Evolutionary conservation across 2,113 vertebrate genomes (phyloP), one percentile per base, ranked within the genome.

Genomic region (Cisticola juncidis): DNA sequence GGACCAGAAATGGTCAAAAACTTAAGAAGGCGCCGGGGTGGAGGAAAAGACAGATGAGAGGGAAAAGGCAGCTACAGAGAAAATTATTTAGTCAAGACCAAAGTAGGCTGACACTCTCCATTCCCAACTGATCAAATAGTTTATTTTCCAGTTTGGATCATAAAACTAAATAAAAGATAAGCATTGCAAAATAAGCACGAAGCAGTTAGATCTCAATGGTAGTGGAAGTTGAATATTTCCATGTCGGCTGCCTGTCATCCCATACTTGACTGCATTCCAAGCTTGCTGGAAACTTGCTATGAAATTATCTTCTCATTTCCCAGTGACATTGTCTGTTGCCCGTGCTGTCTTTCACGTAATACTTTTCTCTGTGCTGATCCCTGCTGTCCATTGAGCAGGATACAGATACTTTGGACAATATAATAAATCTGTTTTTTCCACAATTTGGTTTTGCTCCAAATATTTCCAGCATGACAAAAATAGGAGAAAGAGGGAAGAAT

Each of bases 391-490:
- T 54, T 70, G 78, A 95, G 84, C 57, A 81, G 65, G 69, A 95
- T 76, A 85, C 74, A 94, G 66, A 84, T 60, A 93, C 78, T 95
- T 58, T 28, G 50, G 90, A 80, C 78, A 42, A 9, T 31, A 14
- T 62, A 94, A 92, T 73, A 95, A 66, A 95, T 95, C 66, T 93
- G 66, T 50, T 65, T 81, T 80, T 93, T 90, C 53, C 61, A 95
- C 64, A 80, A 64, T n/a, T 77, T 93, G 93, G 70, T 86, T 88
- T 88, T 66, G 36, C 44, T 90, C 92, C 92, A 97, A 97, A 95
- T 96, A 95, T 60, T 95, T 96, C 72, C 58, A 95, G 91, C 84
- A 94, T 96, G 91, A 95, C 86, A 87, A 92, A 95, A 92, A 79
- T 4, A 92, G 10, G 4, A 31, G 61, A 78, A 94, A 72, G 48